Percentiles rank a stretch among this genome's conserved stretches.
These are phyloP conservation scores for Gyrodactylus salaris DNA, from an alignment of 1,140 invertebrate species.

Conservation along the genomic window DNA sequence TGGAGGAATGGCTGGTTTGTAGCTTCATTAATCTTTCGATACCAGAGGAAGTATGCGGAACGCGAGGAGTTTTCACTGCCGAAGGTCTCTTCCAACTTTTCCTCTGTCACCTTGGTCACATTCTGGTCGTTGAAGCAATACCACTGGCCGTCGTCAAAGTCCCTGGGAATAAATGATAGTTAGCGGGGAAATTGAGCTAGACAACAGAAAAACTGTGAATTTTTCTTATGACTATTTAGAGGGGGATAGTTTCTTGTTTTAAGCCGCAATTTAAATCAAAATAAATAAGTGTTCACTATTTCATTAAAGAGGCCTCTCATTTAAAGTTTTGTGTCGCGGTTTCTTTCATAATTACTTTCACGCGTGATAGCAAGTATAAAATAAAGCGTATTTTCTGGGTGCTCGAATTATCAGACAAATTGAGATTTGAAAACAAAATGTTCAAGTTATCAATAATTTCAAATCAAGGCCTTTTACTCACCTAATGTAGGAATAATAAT, in stretches of 20 bases:
- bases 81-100: not conserved
- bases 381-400: too few relatives aligned
- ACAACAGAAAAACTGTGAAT: not conserved
- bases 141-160: conserved; percentile 24
- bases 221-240: too few relatives aligned
- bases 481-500: conserved; percentile 73
- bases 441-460: not conserved
- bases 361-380: too few relatives aligned
- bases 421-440: too few relatives aligned
- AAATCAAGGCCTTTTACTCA: conserved; percentile 23
- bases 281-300: too few relatives aligned
- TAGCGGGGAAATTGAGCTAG: not conserved
- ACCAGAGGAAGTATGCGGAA: conserved; percentile 4
- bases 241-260: too few relatives aligned
- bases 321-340: too few relatives aligned
- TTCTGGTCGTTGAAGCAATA: conserved; percentile 28
- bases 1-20: not conserved
- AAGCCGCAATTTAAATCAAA: too few relatives aligned
- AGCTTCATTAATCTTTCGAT: not conserved
- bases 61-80: conserved; percentile 8
- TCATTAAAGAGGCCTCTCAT: too few relatives aligned
- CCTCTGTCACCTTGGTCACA: conserved; percentile 17
- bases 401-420: too few relatives aligned
- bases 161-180: conserved; percentile 14
- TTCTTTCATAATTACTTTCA: too few relatives aligned